Evolutionary conservation across 2,888 invertebrate genomes (phyloP).

Genomic region (Liopterus haemorrhoidalis): DNA sequence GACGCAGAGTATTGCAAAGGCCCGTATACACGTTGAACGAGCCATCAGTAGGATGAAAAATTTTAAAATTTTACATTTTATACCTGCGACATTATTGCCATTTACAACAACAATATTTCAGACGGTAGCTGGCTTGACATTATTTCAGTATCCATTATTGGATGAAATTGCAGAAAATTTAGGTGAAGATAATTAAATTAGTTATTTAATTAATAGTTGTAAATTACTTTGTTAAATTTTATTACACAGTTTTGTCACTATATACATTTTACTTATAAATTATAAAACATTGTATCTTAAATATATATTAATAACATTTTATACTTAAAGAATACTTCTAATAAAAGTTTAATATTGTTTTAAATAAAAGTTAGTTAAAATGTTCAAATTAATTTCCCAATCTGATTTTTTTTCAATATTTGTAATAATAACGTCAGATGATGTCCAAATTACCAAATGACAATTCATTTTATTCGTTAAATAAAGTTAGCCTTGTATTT

Average conservation of each 20-base stretch:
- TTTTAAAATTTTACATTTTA: conserved; percentile 20
- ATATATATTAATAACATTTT: not conserved
- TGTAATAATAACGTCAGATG: not conserved
- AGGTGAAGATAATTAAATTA: too few species aligned
- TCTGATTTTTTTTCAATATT: conserved; percentile 6
- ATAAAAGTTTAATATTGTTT: conserved; percentile 4
- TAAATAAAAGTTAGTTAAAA: conserved; percentile 5
- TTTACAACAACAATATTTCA: conserved; percentile 1
- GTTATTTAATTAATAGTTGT: too few species aligned
- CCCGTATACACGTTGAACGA: conserved; percentile 32
- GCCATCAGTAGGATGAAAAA: conserved; percentile 31
- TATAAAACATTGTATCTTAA: not conserved
- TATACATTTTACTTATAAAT: not conserved
- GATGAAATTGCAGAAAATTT: conserved; percentile 10
- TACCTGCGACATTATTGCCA: conserved; percentile 8
- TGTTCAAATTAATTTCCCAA: conserved; percentile 10
- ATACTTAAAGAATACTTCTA: conserved; percentile 3
- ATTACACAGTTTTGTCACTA: too few species aligned
- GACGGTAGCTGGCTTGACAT: conserved; percentile 3
- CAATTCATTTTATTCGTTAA: conserved; percentile 3
- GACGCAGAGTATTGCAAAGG: conserved; percentile 31
- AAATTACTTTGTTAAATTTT: too few species aligned
- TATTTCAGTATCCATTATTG: conserved; percentile 4
- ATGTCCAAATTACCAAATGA: conserved; percentile 10
- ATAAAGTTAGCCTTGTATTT: conserved; percentile 9